Percentiles rank a stretch among this genome's conserved stretches.
These are phyloP conservation scores for Arctia plantaginis DNA, from an alignment of 2,888 invertebrate genomes.

Conservation along the genomic window DNA sequence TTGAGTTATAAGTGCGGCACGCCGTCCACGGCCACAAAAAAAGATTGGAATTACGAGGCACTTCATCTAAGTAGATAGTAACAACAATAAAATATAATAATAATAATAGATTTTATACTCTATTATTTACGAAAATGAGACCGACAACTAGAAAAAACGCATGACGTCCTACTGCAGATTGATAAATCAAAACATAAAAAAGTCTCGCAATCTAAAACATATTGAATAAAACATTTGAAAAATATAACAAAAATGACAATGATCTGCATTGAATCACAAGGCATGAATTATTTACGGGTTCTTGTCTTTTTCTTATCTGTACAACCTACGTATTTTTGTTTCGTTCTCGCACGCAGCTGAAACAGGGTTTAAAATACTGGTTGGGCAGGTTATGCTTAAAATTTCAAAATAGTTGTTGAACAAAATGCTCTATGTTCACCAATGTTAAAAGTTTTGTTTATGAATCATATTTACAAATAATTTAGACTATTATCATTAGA, in stretches of 20 bases:
- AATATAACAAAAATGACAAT: slow-evolving; percentile 53
- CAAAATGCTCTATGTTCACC: slow-evolving; percentile 26
- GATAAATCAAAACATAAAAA: slow-evolving; percentile 24
- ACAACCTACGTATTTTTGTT: slow-evolving; percentile 21
- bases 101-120: background rate
- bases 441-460: slow-evolving; percentile 26
- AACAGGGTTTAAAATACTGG: background rate
- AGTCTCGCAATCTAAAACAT: slow-evolving; percentile 34
- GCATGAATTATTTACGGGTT: slow-evolving; percentile 64
- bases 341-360: slow-evolving; percentile 16
- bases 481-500: background rate
- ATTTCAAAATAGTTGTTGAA: slow-evolving; percentile 27
- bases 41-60: too few relatives aligned
- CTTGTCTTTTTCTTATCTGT: slow-evolving; percentile 46
- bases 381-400: slow-evolving; percentile 11
- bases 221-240: slow-evolving; percentile 59
- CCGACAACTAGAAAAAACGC: background rate
- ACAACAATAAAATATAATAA: too few relatives aligned
- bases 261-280: slow-evolving; percentile 62
- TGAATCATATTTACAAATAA: background rate
- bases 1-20: too few relatives aligned
- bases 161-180: background rate
- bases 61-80: too few relatives aligned
- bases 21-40: too few relatives aligned
- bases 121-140: background rate